Evolutionary conservation across 2,888 invertebrate species (phyloP), one percentile per base, ranked within the genome.

Genomic region (Andrena praecox): DNA sequence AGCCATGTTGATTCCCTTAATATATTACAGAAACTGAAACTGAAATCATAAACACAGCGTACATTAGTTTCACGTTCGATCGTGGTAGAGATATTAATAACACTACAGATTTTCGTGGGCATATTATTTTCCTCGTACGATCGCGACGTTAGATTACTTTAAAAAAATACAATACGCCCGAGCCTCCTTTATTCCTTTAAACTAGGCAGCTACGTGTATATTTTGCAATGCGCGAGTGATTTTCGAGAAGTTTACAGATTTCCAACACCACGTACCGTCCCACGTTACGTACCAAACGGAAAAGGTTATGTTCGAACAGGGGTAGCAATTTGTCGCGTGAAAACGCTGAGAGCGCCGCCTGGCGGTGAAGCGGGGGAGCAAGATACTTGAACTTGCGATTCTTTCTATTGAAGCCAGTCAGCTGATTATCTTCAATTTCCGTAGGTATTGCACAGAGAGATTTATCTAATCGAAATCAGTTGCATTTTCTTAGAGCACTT

Each of bases 1-100:
- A 94, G 98, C 97, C 97, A 97, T 97, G 95, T 95, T 97, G 94
- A 92, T 93, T 80, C 74, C 74, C 75, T 20, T 66, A 8, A 7
- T 48, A 31, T 54, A 7, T 42, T 74, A 79, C 10, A 59, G 8
- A 59, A 59, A 42, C 67, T 59, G 29, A n/a, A 71, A 60, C 67
- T 63, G 29, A 29, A 68, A 68, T 16, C 20, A 75, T 7, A 67
- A 80, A 76, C 20, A 29, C 8, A 42, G 24, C 59, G 6, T 62
- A 27, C 20, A 63, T 73, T 24, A 42, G 62, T 73, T 48, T 63
- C 31, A 59, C 16, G 8, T 60, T 12, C 27, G 29, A 0, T 35
- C 56, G 7, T 24, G 10, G 31, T 7, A 48, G 4, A 27, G 48
- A 29, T 35, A 60, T 5, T 2, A 24, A 68, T n/a, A 20, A 66